Conservation (phyloP, 1,140 invertebrate species). For the Halyomorpha halys region DNA sequence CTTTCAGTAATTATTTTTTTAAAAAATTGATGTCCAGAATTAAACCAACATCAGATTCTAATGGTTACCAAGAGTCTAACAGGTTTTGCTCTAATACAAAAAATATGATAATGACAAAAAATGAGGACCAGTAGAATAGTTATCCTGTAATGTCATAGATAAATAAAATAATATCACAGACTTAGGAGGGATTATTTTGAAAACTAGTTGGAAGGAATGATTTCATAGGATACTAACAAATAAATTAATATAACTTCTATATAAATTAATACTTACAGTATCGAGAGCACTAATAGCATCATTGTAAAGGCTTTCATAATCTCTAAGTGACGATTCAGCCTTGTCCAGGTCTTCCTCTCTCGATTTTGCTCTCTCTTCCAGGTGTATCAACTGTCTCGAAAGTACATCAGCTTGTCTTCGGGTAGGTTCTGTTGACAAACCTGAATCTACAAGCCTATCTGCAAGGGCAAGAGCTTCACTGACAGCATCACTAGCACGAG, state of each 20-base stretch:
- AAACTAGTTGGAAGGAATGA: too few relatives aligned
- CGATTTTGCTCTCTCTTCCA: conserved; percentile 64
- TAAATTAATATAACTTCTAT: neutral
- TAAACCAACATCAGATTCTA: too few relatives aligned
- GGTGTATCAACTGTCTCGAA: conserved; percentile 60
- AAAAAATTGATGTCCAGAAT: too few relatives aligned
- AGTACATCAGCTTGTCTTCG: conserved; percentile 70
- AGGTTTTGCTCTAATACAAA: too few relatives aligned
- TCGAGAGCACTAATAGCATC: conserved; percentile 6
- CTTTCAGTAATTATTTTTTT: too few relatives aligned
- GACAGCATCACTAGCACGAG: conserved; percentile 55
- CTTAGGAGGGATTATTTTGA: too few relatives aligned
- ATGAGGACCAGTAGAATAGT: too few relatives aligned
- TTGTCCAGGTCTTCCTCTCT: conserved; percentile 66
- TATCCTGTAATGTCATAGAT: too few relatives aligned
- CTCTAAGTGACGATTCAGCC: conserved; percentile 40
- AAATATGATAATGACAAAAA: too few relatives aligned
- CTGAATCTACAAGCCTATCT: conserved; percentile 66
- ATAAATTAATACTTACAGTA: conserved; percentile 1
- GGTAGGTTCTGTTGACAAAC: conserved; percentile 72
- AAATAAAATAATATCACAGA: too few relatives aligned
- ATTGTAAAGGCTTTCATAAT: conserved; percentile 9
- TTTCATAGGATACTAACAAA: too few relatives aligned
- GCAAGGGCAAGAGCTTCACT: conserved; percentile 57
- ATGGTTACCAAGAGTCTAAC: too few relatives aligned